A percentile compares a stretch with the other conserved stretches of the same genome.
These are phyloP conservation scores for Sphenopsis melanotis DNA, from an alignment of 2,797 vertebrate genomes.

Conservation along the genomic window DNA sequence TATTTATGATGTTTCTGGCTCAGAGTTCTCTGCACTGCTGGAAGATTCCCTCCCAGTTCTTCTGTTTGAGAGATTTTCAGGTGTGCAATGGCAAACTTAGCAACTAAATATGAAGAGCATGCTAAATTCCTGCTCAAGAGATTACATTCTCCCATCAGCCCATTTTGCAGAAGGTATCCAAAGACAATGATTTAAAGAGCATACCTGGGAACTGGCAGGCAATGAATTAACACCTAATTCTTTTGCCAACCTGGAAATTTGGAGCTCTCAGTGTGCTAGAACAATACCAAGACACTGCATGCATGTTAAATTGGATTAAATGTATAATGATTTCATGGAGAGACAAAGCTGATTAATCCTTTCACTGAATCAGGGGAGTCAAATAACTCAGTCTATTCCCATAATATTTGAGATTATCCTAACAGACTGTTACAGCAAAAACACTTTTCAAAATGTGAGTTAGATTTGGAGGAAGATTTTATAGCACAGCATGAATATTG, in stretches of 20 bases:
- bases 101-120: not conserved
- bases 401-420: not conserved
- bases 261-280: not conserved
- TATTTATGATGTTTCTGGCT: not conserved
- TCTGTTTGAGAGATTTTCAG: not conserved
- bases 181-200: not conserved
- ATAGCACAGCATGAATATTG: not conserved
- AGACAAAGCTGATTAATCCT: not conserved
- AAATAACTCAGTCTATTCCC: not conserved
- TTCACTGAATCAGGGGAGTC: not conserved
- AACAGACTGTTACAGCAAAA: not conserved
- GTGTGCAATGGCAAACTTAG: not conserved
- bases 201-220: not conserved
- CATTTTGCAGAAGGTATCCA: not conserved
- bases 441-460: not conserved
- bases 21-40: accelerated
- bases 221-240: not conserved
- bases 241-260: not conserved
- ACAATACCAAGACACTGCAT: not conserved
- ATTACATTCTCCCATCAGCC: not conserved
- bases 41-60: not conserved
- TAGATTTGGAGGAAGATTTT: not conserved
- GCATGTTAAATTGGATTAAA: not conserved
- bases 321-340: not conserved
- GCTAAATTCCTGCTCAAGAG: not conserved